Base-by-base conservation (phyloP, 2,797 vertebrate species). In the Neopelma chrysocephalum region DNA sequence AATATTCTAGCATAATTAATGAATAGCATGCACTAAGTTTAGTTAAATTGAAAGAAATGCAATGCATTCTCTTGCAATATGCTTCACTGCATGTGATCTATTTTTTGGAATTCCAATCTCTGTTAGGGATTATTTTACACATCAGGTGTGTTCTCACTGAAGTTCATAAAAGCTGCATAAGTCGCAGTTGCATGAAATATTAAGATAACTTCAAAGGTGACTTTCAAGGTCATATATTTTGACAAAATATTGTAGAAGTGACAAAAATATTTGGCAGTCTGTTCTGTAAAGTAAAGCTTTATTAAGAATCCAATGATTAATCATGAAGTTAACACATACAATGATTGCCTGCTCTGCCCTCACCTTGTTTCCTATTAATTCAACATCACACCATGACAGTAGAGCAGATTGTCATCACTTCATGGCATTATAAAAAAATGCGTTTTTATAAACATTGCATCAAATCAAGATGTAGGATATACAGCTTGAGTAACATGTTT, bases 341-440 rank as follows among this genome's bases (percentile, higher is more conserved):
- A 93, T 94, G 89, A 89, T 90, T 96, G 96, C 91, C 85, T 97
- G 96, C 91, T 97, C 93, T 97, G 91, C 95, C 95, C 95, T 96
- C 96, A 97, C 95, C 96, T 97, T 96, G 87, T 94, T 96, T 94
- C 89, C 66, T 91, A 96, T 94, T 97, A 97, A 96, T 96, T 96
- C 94, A 96, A 83, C 80, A 96, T 94, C 96, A 95, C 96, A 91
- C 91, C 66, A 94, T 93, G 94, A 94, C 94, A 96, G 96, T 87
- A 87, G 96, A 96, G 93, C 96, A 97, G 96, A 97, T 97, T 97
- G 95, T 94, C 94, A 94, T 94, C 95, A 95, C 94, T 96, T 93
- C 93, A 68, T 93, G 87, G 87, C 85, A 93, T 95, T 95, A 96
- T 96, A 96, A 94, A 94, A 96, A 96, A 94, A 96, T 1, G 62